Percentiles rank a stretch among this genome's conserved stretches.
phyloP scores from a whole-genome alignment of 2,888 invertebrate genomes.

The Philhelius pedissequus region DNA sequence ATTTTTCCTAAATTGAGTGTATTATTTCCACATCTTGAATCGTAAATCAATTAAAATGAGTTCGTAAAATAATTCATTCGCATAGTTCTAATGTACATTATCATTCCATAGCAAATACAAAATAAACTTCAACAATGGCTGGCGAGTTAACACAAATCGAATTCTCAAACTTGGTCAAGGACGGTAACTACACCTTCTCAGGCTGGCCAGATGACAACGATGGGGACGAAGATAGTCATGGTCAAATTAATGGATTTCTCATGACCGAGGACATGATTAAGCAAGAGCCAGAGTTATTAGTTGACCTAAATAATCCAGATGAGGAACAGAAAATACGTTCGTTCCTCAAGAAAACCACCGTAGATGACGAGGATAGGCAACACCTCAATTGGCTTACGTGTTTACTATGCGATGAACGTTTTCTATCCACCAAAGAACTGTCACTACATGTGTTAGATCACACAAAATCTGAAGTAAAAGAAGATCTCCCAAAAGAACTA shows the following conservation, averaged over 20 bases:
- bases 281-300: slow-evolving; percentile 55
- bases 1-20: slow-evolving; percentile 15
- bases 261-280: slow-evolving; percentile 61
- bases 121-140: slow-evolving; percentile 35
- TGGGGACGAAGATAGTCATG: neutral
- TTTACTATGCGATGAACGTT: slow-evolving; percentile 55
- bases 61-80: neutral
- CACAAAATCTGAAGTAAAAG: slow-evolving; percentile 22
- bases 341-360: slow-evolving; percentile 27
- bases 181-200: slow-evolving; percentile 51
- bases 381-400: slow-evolving; percentile 52
- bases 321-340: slow-evolving; percentile 57
- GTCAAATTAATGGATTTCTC: neutral
- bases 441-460: slow-evolving; percentile 49
- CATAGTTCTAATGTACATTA: neutral
- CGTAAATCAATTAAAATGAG: neutral
- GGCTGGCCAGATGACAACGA: slow-evolving; percentile 56
- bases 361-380: slow-evolving; percentile 40
- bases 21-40: neutral
- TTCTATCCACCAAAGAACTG: slow-evolving; percentile 53
- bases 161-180: slow-evolving; percentile 65
- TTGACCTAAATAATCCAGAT: slow-evolving; percentile 17
- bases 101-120: slow-evolving; percentile 40
- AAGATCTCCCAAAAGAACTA: slow-evolving; percentile 30
- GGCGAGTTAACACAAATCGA: slow-evolving; percentile 60